phyloP scores from a whole-genome alignment of 1,140 invertebrate species.

The Maconellicoccus hirsutus region DNA sequence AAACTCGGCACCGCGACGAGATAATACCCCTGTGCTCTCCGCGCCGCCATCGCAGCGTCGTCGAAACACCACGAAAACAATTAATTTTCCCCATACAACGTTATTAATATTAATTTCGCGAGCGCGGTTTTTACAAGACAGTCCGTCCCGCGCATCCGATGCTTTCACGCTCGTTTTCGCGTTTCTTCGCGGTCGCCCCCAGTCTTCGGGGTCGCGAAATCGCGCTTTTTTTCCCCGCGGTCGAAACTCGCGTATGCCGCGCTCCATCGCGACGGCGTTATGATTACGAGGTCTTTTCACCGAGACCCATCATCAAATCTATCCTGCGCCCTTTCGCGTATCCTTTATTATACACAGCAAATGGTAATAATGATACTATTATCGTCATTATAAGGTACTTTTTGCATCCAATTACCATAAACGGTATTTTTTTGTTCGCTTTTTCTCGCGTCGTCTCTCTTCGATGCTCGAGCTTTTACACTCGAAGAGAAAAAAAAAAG shows the following conservation, averaged over 20 bases:
- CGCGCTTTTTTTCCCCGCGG: no score
- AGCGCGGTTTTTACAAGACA: not conserved
- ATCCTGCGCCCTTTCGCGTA: not conserved
- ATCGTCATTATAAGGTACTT: conserved; percentile 4
- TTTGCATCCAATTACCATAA: conserved; percentile 4
- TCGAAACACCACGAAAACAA: not conserved
- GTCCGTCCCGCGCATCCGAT: not conserved
- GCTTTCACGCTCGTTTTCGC: not conserved
- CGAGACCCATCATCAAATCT: not conserved
- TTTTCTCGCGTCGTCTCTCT: not conserved
- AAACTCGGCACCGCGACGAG: not conserved
- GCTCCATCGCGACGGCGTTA: not conserved
- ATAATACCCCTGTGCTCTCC: not conserved
- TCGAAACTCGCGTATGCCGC: not conserved
- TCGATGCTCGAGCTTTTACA: not conserved
- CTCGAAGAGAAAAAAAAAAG: not conserved
- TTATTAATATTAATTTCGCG: not conserved
- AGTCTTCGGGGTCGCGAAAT: no score
- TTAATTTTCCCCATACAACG: conserved; percentile 8
- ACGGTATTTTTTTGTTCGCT: not conserved
- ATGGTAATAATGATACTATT: conserved; percentile 6
- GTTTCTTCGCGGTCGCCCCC: not conserved
- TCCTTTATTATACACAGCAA: not conserved
- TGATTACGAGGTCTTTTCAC: not conserved
- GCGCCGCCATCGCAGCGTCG: no score